phyloP scores from a whole-genome alignment of 2,797 vertebrate species.

The Thunnus albacares region DNA sequence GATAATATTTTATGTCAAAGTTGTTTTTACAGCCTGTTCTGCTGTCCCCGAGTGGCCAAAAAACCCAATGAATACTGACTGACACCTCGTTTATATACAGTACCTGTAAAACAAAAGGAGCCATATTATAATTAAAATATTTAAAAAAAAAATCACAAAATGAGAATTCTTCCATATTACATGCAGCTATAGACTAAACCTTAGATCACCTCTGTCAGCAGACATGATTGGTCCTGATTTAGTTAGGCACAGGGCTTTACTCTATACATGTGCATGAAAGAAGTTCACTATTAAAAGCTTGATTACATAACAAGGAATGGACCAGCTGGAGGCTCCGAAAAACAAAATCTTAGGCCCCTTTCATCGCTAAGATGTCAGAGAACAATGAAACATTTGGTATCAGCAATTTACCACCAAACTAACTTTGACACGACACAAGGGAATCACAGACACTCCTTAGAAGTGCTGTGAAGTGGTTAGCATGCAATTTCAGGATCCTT shows the following conservation, averaged over 20 bases:
- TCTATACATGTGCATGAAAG: slow-evolving; percentile 55
- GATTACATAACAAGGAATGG: slow-evolving; percentile 64
- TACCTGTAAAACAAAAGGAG: too few species aligned
- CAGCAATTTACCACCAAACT: slow-evolving; percentile 26
- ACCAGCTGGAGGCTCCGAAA: slow-evolving; percentile 45
- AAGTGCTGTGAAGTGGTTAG: slow-evolving; percentile 14
- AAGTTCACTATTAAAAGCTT: slow-evolving; percentile 49
- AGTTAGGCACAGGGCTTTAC: slow-evolving; percentile 24
- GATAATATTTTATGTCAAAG: too few species aligned
- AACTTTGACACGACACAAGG: slow-evolving; percentile 31
- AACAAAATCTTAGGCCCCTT: slow-evolving; percentile 50
- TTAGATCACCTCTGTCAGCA: slow-evolving; percentile 2
- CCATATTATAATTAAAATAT: background rate
- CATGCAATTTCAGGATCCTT: slow-evolving; percentile 5
- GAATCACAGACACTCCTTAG: slow-evolving; percentile 26
- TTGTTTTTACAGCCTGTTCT: too few species aligned
- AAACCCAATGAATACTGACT: too few species aligned
- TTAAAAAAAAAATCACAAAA: background rate
- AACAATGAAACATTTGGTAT: slow-evolving; percentile 61
- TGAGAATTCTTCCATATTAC: too few species aligned
- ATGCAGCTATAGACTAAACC: slow-evolving; percentile 1
- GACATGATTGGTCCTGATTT: slow-evolving; percentile 4
- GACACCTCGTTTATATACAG: too few species aligned
- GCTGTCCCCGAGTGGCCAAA: too few species aligned
- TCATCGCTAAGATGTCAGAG: slow-evolving; percentile 35